phyloP scores from a whole-genome alignment of 2,888 invertebrate genomes.

The Arctia plantaginis region DNA sequence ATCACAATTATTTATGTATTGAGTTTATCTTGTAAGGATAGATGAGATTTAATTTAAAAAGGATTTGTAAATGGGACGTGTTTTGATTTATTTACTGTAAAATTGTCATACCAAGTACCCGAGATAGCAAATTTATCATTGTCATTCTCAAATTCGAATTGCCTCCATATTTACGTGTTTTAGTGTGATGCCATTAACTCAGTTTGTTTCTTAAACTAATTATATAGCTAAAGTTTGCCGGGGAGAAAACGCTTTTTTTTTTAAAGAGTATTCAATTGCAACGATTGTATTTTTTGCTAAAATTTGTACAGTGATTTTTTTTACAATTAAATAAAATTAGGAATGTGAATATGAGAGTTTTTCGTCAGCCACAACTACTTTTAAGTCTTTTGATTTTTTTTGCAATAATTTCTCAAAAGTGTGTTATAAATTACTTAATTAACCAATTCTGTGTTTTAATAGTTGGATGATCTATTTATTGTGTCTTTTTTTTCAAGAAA shows the following conservation, averaged over 20 bases:
- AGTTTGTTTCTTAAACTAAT: neutral
- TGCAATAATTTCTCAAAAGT: neutral
- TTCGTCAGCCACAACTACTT: neutral
- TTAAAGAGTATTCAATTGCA: too few relatives aligned
- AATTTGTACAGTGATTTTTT: too few relatives aligned
- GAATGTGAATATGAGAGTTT: too few relatives aligned
- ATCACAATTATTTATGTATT: conserved; percentile 29
- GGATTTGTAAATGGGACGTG: neutral
- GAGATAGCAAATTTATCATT: neutral
- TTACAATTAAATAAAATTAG: too few relatives aligned
- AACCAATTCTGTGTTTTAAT: neutral
- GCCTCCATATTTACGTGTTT: neutral
- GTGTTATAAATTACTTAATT: neutral
- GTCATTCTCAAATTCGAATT: neutral
- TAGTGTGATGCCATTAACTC: neutral
- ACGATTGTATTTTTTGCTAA: too few relatives aligned
- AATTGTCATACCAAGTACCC: neutral
- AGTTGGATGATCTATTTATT: neutral
- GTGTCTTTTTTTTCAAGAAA: too few relatives aligned
- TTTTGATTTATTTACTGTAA: neutral
- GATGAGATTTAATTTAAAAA: conserved; percentile 1
- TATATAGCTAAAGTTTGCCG: neutral
- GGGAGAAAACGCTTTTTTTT: neutral
- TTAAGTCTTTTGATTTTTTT: neutral
- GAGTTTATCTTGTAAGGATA: conserved; percentile 8